Conservation (phyloP, 2,797 vertebrate species). For the Sebastes minor region DNA sequence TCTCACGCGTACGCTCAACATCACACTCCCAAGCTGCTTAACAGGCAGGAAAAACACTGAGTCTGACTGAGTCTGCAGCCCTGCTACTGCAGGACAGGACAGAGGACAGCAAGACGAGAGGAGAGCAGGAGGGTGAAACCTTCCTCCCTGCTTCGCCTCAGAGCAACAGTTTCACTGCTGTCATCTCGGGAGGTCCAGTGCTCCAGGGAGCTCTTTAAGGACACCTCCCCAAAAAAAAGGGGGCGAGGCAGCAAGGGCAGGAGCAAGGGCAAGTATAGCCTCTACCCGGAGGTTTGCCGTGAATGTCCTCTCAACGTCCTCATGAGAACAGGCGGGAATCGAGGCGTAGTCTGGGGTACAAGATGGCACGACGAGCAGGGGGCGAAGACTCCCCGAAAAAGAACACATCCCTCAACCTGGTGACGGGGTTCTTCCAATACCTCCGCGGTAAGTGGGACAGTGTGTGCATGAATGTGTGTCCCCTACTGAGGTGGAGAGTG, state of each 20-base stretch:
- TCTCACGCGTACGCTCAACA: slow-evolving; percentile 55
- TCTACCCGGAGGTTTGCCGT: slow-evolving; percentile 34
- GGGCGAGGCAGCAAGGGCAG: slow-evolving; percentile 66
- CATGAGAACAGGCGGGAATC: slow-evolving; percentile 64
- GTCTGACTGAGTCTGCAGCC: slow-evolving; percentile 59
- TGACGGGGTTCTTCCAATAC: slow-evolving; percentile 85
- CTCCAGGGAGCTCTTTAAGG: slow-evolving; percentile 57
- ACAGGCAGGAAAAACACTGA: slow-evolving; percentile 71
- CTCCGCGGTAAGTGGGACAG: slow-evolving; percentile 86
- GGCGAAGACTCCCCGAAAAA: slow-evolving; percentile 81
- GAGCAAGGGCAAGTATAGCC: slow-evolving; percentile 71
- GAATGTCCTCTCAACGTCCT: slow-evolving; percentile 65
- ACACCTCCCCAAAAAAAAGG: slow-evolving; percentile 33
- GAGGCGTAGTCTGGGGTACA: slow-evolving; percentile 50
- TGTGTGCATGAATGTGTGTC: slow-evolving; percentile 28
- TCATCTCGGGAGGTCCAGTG: slow-evolving; percentile 52
- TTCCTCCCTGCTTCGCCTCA: slow-evolving; percentile 35
- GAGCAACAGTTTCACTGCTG: slow-evolving; percentile 68
- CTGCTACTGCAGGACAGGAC: slow-evolving; percentile 62
- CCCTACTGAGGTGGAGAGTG: slow-evolving; percentile 2
- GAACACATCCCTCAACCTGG: slow-evolving; percentile 81
- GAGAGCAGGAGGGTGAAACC: slow-evolving; percentile 24
- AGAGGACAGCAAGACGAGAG: slow-evolving; percentile 49
- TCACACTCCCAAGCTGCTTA: slow-evolving; percentile 74
- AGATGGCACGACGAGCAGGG: slow-evolving; percentile 69